Percentiles rank a stretch among this genome's conserved stretches.
Conservation (phyloP, 2,113 vertebrate genomes). For the Atractosteus spatula region DNA sequence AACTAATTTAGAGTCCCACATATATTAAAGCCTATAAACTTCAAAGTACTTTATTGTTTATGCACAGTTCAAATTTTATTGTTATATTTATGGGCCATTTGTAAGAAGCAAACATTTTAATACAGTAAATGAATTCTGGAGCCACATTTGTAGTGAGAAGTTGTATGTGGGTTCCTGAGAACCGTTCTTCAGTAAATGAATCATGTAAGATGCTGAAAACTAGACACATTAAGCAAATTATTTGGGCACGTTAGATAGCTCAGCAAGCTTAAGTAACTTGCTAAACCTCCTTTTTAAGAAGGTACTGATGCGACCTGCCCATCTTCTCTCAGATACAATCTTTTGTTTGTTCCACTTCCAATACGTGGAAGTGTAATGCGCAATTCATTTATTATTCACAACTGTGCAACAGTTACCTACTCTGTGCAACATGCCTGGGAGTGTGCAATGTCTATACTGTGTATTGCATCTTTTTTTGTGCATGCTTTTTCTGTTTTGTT, state of each 20-base stretch:
- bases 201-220: neutral
- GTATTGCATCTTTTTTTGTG: too few relatives aligned
- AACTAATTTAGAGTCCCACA: neutral
- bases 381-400: too few relatives aligned
- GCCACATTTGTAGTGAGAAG: neutral
- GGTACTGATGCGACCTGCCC: too few relatives aligned
- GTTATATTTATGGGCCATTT: neutral
- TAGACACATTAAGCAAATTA: neutral
- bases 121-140: slow-evolving; percentile 1
- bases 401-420: too few relatives aligned
- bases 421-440: too few relatives aligned
- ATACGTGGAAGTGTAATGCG: too few relatives aligned
- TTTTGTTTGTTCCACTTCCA: too few relatives aligned
- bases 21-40: neutral
- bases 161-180: neutral
- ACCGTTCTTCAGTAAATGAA: neutral
- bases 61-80: neutral
- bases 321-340: too few relatives aligned
- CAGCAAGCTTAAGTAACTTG: neutral
- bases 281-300: neutral
- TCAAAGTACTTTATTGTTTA: neutral
- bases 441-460: too few relatives aligned
- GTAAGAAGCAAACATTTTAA: neutral
- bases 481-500: too few relatives aligned
- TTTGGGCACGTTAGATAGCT: neutral